Evolutionary conservation across 2,797 vertebrate genomes (phyloP).

Genomic region (Sebastes alutus): DNA sequence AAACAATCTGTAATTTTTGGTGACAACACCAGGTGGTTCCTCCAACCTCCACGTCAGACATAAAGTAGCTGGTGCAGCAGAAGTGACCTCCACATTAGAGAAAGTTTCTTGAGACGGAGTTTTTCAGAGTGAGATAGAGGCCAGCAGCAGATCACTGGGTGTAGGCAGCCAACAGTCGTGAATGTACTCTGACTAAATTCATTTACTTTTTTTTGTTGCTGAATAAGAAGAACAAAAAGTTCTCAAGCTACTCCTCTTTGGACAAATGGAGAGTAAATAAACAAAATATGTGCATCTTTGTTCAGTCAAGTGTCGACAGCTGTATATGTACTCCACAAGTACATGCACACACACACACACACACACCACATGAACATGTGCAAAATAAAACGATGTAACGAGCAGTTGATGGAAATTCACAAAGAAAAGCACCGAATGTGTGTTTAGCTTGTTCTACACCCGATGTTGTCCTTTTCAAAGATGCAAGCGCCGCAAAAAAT

Average conservation of each 20-base stretch:
- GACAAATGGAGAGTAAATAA: slow-evolving; percentile 5
- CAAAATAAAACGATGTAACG: not conserved
- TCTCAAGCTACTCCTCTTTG: not conserved
- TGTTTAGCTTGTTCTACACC: not conserved
- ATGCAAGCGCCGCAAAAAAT: slow-evolving; percentile 21
- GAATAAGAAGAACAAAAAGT: not conserved
- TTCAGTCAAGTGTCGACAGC: not conserved
- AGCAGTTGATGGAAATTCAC: not conserved
- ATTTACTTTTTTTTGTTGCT: not conserved
- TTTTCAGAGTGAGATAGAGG: not conserved
- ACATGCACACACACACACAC: not conserved
- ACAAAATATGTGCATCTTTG: slow-evolving; percentile 1
- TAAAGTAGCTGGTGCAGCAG: not conserved
- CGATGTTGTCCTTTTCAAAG: not conserved
- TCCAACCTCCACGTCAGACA: not conserved
- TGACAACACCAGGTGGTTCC: slow-evolving; percentile 34
- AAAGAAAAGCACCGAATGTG: not conserved
- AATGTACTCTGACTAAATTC: not conserved
- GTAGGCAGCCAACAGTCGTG: slow-evolving; percentile 9
- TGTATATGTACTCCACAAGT: not conserved
- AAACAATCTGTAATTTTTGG: not conserved
- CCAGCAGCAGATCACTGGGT: not conserved
- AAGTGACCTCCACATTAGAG: not conserved
- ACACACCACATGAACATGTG: not conserved
- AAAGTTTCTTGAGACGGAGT: slow-evolving; percentile 11